Percentiles rank a stretch among this genome's conserved stretches.
Evolutionary conservation across 1,140 invertebrate species (phyloP).

Genomic region (Heliothis virescens): DNA sequence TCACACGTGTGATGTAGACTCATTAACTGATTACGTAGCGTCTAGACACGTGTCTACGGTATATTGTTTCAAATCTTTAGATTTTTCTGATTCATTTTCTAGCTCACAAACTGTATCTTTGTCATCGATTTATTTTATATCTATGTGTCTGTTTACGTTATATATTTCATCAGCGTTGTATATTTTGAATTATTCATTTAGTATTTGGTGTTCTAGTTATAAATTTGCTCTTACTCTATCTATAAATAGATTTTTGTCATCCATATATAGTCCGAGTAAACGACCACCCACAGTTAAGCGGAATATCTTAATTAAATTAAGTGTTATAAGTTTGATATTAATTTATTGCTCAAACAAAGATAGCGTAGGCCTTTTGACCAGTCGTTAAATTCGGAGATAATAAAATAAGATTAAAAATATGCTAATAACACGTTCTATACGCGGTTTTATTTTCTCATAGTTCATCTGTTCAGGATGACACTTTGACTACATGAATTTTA

Average conservation of each 20-base stretch:
- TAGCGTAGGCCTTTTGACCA: slow-evolving; percentile 24
- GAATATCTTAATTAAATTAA: slow-evolving; percentile 30
- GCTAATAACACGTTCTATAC: background rate
- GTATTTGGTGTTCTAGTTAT: no score
- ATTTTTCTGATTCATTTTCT: slow-evolving; percentile 15
- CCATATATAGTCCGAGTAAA: slow-evolving; percentile 3
- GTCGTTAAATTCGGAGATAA: slow-evolving; percentile 25
- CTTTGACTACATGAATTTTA: background rate
- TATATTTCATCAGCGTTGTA: background rate
- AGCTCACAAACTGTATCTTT: no score
- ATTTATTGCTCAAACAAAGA: slow-evolving; percentile 32
- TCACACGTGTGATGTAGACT: slow-evolving; percentile 11
- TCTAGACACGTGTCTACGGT: slow-evolving; percentile 19
- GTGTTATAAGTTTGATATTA: slow-evolving; percentile 1
- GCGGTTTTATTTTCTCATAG: background rate
- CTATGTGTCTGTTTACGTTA: background rate
- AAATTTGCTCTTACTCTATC: background rate
- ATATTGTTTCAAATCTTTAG: background rate
- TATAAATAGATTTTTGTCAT: slow-evolving; percentile 10
- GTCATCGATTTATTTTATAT: background rate
- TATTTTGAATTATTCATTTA: background rate
- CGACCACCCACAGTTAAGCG: slow-evolving; percentile 29
- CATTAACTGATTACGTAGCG: slow-evolving; percentile 29
- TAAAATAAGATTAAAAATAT: slow-evolving; percentile 6
- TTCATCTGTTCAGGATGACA: slow-evolving; percentile 8